Percentiles rank a stretch among this genome's conserved stretches.
These are phyloP conservation scores for Drosophila sp. DNA, from an alignment of 1,140 invertebrate genomes.

Conservation along the genomic window DNA sequence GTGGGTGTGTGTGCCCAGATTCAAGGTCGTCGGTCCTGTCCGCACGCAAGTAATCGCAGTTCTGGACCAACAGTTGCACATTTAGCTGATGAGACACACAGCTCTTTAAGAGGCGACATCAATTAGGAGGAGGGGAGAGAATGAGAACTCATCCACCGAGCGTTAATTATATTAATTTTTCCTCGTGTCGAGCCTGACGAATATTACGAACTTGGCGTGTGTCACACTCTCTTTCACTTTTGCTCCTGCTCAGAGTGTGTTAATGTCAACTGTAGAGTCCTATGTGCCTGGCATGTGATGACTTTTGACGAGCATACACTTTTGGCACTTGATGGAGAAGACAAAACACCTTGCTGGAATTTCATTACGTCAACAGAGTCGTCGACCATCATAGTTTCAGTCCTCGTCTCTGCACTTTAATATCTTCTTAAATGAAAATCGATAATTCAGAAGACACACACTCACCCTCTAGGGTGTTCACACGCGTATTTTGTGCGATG, in stretches of 20 bases:
- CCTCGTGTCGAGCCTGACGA: conserved; percentile 8
- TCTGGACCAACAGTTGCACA: conserved; percentile 11
- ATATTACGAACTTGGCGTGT: neutral
- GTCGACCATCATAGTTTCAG: conserved; percentile 26
- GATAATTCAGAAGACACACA: conserved; percentile 55
- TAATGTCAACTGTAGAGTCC: conserved; percentile 19
- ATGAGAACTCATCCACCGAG: conserved; percentile 25
- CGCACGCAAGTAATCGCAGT: conserved; percentile 3
- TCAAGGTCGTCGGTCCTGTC: conserved; percentile 5
- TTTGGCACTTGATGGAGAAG: conserved; percentile 5
- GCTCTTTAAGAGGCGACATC: conserved; percentile 3
- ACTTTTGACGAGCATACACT: conserved; percentile 33
- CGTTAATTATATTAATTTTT: conserved; percentile 56
- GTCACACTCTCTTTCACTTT: neutral
- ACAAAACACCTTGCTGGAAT: conserved; percentile 47
- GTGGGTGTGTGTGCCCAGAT: conserved; percentile 8
- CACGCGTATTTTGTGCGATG: conserved; percentile 17
- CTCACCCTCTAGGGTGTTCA: neutral
- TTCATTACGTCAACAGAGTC: conserved; percentile 51
- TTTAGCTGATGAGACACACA: conserved; percentile 2
- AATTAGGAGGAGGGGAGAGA: neutral
- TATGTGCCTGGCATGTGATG: conserved; percentile 16
- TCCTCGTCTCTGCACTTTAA: conserved; percentile 30
- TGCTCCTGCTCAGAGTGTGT: conserved; percentile 6
- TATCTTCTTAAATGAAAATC: conserved; percentile 61